Percentiles rank a stretch among this genome's conserved stretches.
phyloP scores from a whole-genome alignment of 2,113 vertebrate genomes.

The Boleophthalmus pectinirostris region DNA sequence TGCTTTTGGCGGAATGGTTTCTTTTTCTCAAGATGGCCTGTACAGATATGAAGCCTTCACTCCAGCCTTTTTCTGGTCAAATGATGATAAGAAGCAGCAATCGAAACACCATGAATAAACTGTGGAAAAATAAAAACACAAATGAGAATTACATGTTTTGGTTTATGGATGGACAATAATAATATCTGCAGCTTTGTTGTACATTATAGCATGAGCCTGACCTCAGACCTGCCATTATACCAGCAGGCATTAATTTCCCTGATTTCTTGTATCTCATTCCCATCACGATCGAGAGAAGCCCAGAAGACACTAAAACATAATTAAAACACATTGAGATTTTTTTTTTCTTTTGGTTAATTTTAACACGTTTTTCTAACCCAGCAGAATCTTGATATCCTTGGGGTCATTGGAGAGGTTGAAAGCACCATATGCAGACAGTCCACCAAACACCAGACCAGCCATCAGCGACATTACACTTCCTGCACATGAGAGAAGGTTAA shows the following conservation, averaged over 20 bases:
- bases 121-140: slow-evolving; percentile 63
- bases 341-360: no score
- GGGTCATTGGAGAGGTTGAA: slow-evolving; percentile 80
- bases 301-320: slow-evolving; percentile 80
- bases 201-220: slow-evolving; percentile 51
- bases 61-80: slow-evolving; percentile 27
- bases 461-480: slow-evolving; percentile 88
- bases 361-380: slow-evolving; percentile 80
- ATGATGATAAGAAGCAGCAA: slow-evolving; percentile 74
- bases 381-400: slow-evolving; percentile 82
- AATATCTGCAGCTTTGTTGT: background rate
- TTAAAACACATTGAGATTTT: background rate
- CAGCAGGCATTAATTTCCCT: slow-evolving; percentile 90
- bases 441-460: slow-evolving; percentile 86
- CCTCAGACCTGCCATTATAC: slow-evolving; percentile 87
- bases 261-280: slow-evolving; percentile 91
- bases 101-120: slow-evolving; percentile 89
- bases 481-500: slow-evolving; percentile 48
- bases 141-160: background rate
- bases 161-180: background rate
- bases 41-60: background rate
- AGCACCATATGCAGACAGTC: slow-evolving; percentile 87
- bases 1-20: slow-evolving; percentile 14
- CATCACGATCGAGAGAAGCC: slow-evolving; percentile 85
- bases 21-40: slow-evolving; percentile 7